A percentile compares a stretch with the other conserved stretches of the same genome.
Conservation (phyloP, 2,888 invertebrate species). For the Caenorhabditis virilis region DNA sequence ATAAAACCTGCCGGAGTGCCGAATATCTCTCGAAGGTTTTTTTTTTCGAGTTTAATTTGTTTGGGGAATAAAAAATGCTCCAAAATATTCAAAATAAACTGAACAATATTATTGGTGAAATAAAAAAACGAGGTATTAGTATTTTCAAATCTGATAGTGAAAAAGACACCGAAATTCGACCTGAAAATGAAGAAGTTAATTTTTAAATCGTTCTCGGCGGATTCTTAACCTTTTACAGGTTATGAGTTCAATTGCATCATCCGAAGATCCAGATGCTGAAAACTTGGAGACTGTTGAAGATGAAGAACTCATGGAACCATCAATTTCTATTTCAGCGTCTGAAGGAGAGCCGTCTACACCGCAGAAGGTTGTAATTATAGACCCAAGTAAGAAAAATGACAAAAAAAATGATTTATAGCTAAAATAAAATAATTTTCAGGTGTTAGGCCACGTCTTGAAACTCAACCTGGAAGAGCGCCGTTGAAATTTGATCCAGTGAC, state of each 20-base stretch:
- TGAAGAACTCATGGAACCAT: neutral
- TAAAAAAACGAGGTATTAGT: too few relatives aligned
- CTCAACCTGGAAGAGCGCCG: conserved; percentile 56
- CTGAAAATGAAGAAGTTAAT: too few relatives aligned
- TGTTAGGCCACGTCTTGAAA: conserved; percentile 39
- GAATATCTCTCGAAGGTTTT: conserved; percentile 10
- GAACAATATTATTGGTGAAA: neutral
- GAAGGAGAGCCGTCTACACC: neutral
- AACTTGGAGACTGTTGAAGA: conserved; percentile 8
- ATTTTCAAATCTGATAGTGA: too few relatives aligned
- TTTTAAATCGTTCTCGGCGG: too few relatives aligned
- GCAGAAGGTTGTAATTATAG: neutral
- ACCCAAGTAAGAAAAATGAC: conserved; percentile 1
- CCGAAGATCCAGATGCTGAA: conserved; percentile 13
- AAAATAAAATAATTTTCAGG: conserved; percentile 18
- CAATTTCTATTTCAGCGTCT: conserved; percentile 1
- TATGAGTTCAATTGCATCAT: neutral
- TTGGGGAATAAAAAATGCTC: neutral
- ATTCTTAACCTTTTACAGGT: neutral
- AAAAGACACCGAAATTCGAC: too few relatives aligned
- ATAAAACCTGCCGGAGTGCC: conserved; percentile 16
- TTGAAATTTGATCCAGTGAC: conserved; percentile 63
- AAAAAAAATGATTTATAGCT: neutral
- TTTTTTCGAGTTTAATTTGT: neutral
- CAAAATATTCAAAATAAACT: neutral